A percentile compares a stretch with the other conserved stretches of the same genome.
Conservation (phyloP, 2,113 vertebrate genomes). For the Epinephelus moara region DNA sequence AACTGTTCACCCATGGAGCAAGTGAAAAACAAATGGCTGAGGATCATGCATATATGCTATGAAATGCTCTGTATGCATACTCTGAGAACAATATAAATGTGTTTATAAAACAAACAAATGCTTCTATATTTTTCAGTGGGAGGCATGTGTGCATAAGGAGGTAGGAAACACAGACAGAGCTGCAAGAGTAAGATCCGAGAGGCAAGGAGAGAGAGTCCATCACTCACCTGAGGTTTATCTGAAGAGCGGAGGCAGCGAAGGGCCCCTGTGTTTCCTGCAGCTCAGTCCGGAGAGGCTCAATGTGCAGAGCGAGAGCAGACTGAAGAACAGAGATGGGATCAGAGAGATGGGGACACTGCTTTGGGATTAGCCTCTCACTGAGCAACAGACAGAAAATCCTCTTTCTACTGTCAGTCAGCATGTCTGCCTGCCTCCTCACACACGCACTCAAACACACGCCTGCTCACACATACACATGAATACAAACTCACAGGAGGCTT, state of each 20-base stretch:
- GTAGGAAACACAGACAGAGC: background rate
- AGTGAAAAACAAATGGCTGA: background rate
- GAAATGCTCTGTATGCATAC: background rate
- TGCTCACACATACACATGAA: constrained; percentile 58
- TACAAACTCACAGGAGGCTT: constrained; percentile 1
- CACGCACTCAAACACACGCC: constrained; percentile 62
- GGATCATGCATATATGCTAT: background rate
- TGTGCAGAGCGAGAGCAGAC: constrained; percentile 57
- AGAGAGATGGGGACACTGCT: constrained; percentile 32
- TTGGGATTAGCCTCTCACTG: constrained; percentile 69
- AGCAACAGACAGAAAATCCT: constrained; percentile 74
- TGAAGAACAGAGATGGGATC: constrained; percentile 53
- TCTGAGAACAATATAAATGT: no score
- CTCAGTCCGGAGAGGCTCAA: constrained; percentile 50
- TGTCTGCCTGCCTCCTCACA: constrained; percentile 57
- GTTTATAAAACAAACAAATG: no score
- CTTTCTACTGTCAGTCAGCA: constrained; percentile 72
- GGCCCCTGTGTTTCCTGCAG: constrained; percentile 38
- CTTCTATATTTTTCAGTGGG: background rate
- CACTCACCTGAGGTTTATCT: constrained; percentile 61
- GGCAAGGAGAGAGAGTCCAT: background rate
- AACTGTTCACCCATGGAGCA: background rate
- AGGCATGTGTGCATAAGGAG: background rate
- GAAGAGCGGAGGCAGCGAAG: constrained; percentile 31
- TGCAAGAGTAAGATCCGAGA: background rate